Percentiles rank a stretch among this genome's conserved stretches.
These are phyloP conservation scores for Aradus depressus DNA, from an alignment of 2,888 invertebrate species.

Conservation along the genomic window DNA sequence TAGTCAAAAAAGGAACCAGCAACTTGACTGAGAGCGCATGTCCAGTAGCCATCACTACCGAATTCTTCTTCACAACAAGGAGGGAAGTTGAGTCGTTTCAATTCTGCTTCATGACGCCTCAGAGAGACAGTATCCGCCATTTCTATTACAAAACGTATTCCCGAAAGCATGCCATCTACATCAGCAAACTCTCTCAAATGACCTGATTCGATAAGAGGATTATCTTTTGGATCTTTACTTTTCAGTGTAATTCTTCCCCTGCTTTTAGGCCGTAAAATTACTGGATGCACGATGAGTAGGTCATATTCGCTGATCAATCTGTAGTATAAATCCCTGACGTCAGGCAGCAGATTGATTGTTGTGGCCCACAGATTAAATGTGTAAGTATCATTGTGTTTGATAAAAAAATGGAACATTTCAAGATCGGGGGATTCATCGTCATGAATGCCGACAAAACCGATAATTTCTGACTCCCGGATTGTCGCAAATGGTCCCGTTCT, in stretches of 20 bases:
- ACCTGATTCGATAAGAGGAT: conserved; percentile 19
- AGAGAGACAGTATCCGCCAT: conserved; percentile 11
- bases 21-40: conserved; percentile 22
- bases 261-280: conserved; percentile 21
- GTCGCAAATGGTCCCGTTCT: conserved; percentile 12
- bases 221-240: conserved; percentile 15
- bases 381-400: not conserved
- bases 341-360: not conserved
- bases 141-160: conserved; percentile 10
- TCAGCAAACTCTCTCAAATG: conserved; percentile 19
- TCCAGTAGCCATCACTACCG: conserved; percentile 24
- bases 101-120: conserved; percentile 11
- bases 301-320: conserved; percentile 20
- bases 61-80: conserved; percentile 16
- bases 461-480: conserved; percentile 15
- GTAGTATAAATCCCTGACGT: not conserved
- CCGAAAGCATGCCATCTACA: conserved; percentile 14
- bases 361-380: not conserved
- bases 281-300: conserved; percentile 15
- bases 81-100: conserved; percentile 15
- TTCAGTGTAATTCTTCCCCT: conserved; percentile 19
- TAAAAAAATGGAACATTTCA: conserved; percentile 8
- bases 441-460: conserved; percentile 36
- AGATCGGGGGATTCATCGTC: conserved; percentile 10
- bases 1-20: conserved; percentile 22